A percentile compares a stretch with the other conserved stretches of the same genome.
phyloP scores from a whole-genome alignment of 2,888 invertebrate species.

The Ditula angustiorana region DNA sequence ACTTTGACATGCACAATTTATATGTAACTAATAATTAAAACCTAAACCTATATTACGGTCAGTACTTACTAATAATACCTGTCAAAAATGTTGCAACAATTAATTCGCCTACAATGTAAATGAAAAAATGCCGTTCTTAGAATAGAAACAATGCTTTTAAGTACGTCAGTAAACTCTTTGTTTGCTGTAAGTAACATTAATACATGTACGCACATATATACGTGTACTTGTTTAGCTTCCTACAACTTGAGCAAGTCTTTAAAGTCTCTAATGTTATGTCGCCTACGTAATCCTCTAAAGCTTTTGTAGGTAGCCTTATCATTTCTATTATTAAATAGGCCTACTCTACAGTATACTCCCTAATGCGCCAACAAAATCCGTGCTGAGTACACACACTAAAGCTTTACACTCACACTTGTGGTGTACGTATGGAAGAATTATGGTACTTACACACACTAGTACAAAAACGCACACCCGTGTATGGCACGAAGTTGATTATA shows the following conservation, averaged over 20 bases:
- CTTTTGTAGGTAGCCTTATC: slow-evolving; percentile 20
- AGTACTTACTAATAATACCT: too few species aligned
- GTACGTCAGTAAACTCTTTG: background rate
- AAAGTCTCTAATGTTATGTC: background rate
- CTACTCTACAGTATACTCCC: slow-evolving; percentile 3
- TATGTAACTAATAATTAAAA: too few species aligned
- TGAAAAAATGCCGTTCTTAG: background rate
- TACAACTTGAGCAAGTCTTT: background rate
- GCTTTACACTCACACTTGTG: slow-evolving; percentile 11
- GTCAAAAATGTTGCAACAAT: too few species aligned
- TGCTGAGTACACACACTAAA: slow-evolving; percentile 21
- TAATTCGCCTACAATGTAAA: too few species aligned
- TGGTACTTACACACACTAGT: slow-evolving; percentile 57
- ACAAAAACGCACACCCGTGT: slow-evolving; percentile 61
- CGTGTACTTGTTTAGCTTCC: too few species aligned
- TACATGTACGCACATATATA: background rate
- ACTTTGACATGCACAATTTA: background rate
- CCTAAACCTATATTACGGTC: too few species aligned
- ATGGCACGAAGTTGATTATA: slow-evolving; percentile 62
- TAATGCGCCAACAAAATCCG: slow-evolving; percentile 7
- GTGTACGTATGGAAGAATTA: slow-evolving; percentile 51
- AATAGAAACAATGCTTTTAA: background rate
- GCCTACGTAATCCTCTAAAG: slow-evolving; percentile 27
- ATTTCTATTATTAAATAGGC: slow-evolving; percentile 38
- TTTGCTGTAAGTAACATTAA: background rate